Conservation (phyloP, 2,888 invertebrate genomes). For the Caenorhabditis drosophilae region DNA sequence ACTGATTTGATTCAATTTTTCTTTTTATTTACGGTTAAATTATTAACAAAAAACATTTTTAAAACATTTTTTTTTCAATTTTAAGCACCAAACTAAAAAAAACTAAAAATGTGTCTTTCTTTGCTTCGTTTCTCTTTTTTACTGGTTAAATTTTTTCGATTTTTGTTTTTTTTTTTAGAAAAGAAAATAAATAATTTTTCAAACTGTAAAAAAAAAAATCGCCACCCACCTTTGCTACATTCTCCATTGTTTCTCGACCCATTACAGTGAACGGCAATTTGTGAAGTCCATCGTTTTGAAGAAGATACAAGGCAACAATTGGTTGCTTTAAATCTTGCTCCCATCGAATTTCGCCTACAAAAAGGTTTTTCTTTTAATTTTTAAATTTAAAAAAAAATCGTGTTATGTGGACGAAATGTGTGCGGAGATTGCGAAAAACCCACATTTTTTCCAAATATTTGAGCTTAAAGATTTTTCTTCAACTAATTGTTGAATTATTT, state of each 20-base stretch:
- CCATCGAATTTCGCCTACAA: slow-evolving; percentile 81
- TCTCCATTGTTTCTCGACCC: slow-evolving; percentile 68
- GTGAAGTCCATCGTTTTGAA: slow-evolving; percentile 70
- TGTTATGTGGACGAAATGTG: neutral
- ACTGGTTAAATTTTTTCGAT: too few relatives aligned
- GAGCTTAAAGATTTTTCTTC: too few relatives aligned
- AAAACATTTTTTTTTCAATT: neutral
- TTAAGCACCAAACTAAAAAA: too few relatives aligned
- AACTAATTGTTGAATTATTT: too few relatives aligned
- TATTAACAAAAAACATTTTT: neutral
- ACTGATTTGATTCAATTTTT: neutral
- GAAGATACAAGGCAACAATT: slow-evolving; percentile 81
- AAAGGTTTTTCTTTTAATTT: slow-evolving; percentile 1
- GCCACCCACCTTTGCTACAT: slow-evolving; percentile 53
- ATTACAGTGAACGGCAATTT: slow-evolving; percentile 69
- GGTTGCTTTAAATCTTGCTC: slow-evolving; percentile 82
- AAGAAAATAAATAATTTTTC: neutral
- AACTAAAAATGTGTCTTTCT: too few relatives aligned
- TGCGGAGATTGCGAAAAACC: too few relatives aligned
- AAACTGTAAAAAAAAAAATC: slow-evolving; percentile 7
- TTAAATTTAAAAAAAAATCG: neutral
- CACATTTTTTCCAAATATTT: too few relatives aligned
- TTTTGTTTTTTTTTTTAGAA: neutral
- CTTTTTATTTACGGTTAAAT: neutral
- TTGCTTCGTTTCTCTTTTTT: neutral